Conservation (phyloP, 2,113 vertebrate genomes). For the Thunnus thynnus region DNA sequence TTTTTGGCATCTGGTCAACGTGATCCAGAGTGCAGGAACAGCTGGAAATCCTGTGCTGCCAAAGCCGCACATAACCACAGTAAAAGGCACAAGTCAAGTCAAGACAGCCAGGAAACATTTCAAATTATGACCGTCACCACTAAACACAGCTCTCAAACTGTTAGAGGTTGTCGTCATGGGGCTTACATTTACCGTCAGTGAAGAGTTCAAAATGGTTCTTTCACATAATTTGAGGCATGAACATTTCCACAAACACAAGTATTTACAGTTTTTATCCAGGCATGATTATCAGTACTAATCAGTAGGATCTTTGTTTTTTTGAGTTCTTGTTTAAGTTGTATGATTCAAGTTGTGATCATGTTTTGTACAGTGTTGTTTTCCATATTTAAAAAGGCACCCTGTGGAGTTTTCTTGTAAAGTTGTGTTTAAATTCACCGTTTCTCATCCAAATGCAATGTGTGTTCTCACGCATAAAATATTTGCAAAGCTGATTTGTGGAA, state of each 20-base stretch:
- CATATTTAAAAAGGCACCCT: no score
- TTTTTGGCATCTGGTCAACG: slow-evolving; percentile 17
- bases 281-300: not conserved
- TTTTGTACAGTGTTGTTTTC: no score
- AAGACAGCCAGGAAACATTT: slow-evolving; percentile 28
- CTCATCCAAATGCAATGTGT: no score
- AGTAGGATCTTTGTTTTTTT: not conserved
- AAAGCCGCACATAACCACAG: not conserved
- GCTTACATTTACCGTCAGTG: slow-evolving; percentile 15
- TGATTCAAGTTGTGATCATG: not conserved
- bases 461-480: no score
- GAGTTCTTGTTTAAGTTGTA: not conserved
- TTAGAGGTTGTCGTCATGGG: not conserved
- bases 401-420: no score
- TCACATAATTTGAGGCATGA: slow-evolving; percentile 7
- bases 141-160: slow-evolving; percentile 43
- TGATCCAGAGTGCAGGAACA: slow-evolving; percentile 11
- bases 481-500: no score
- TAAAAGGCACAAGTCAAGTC: not conserved
- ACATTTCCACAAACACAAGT: not conserved
- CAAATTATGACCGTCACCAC: slow-evolving; percentile 36
- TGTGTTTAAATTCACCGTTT: no score
- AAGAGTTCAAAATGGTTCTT: not conserved
- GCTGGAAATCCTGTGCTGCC: not conserved
- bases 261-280: not conserved